Conservation (phyloP, 2,888 invertebrate genomes). For the Ichneumon xanthorius region DNA sequence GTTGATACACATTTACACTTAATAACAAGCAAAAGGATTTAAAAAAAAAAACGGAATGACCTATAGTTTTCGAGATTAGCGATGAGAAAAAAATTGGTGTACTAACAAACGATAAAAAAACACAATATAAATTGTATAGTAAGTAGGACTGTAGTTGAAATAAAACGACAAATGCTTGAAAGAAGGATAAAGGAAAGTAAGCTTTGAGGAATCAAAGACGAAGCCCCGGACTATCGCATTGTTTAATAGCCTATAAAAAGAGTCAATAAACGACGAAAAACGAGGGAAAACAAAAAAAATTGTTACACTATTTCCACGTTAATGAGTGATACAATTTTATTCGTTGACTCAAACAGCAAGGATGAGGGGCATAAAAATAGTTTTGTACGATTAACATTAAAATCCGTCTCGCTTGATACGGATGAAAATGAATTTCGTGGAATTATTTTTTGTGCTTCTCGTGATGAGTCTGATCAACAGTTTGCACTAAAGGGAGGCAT, state of each 20-base stretch:
- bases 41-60: constrained; percentile 44
- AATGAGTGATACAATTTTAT: constrained; percentile 19
- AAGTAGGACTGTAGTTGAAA: constrained; percentile 81
- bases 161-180: constrained; percentile 80
- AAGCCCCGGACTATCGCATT: constrained; percentile 71
- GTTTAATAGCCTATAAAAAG: constrained; percentile 32
- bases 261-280: constrained; percentile 5
- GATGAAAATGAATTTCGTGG: constrained; percentile 29
- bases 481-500: constrained; percentile 68
- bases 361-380: constrained; percentile 14
- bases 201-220: constrained; percentile 72
- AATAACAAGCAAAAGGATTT: constrained; percentile 18
- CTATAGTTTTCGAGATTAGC: constrained; percentile 70
- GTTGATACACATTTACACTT: constrained; percentile 51
- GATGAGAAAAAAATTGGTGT: constrained; percentile 75
- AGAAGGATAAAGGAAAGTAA: constrained; percentile 65
- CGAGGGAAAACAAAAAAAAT: constrained; percentile 4
- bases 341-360: constrained; percentile 19
- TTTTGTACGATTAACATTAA: constrained; percentile 1
- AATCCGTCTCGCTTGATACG: constrained; percentile 27
- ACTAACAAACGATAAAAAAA: constrained; percentile 73
- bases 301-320: constrained; percentile 33
- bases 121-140: constrained; percentile 80
- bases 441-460: constrained; percentile 47
- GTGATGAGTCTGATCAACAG: constrained; percentile 51